Percentiles rank a stretch among this genome's conserved stretches.
phyloP scores from a whole-genome alignment of 2,888 invertebrate genomes.

The Metallyticus violacea region DNA sequence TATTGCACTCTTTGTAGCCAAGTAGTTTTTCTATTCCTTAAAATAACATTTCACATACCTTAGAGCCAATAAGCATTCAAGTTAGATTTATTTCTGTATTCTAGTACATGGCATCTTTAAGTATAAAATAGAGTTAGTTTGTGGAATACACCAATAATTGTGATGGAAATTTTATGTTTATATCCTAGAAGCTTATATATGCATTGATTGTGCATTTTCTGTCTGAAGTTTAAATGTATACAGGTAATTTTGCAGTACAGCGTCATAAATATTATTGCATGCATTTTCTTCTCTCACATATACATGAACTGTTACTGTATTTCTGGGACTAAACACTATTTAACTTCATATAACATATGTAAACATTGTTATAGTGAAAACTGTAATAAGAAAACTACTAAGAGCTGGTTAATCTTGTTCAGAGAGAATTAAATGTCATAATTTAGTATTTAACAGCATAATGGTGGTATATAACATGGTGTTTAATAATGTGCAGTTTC shows the following conservation, averaged over 20 bases:
- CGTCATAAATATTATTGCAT: neutral
- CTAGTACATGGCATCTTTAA: neutral
- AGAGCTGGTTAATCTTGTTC: neutral
- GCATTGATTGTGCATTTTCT: neutral
- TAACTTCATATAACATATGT: neutral
- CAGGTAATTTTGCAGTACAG: neutral
- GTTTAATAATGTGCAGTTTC: too few relatives aligned
- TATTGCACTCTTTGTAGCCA: neutral
- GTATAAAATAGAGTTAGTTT: neutral
- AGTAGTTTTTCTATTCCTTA: neutral
- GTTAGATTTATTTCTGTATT: neutral
- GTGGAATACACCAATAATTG: neutral
- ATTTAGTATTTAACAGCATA: neutral
- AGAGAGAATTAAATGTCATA: neutral
- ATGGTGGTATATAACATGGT: too few relatives aligned
- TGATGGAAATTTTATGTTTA: neutral
- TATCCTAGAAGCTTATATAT: neutral
- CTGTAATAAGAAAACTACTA: neutral
- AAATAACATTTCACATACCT: neutral
- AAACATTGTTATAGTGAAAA: neutral
- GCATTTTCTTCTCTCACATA: neutral
- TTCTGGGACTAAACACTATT: neutral
- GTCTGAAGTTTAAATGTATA: neutral
- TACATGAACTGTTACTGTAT: neutral
- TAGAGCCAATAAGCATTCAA: neutral